Base-by-base conservation (phyloP, 2,888 invertebrate species). In the Epistrophe grossulariae region DNA sequence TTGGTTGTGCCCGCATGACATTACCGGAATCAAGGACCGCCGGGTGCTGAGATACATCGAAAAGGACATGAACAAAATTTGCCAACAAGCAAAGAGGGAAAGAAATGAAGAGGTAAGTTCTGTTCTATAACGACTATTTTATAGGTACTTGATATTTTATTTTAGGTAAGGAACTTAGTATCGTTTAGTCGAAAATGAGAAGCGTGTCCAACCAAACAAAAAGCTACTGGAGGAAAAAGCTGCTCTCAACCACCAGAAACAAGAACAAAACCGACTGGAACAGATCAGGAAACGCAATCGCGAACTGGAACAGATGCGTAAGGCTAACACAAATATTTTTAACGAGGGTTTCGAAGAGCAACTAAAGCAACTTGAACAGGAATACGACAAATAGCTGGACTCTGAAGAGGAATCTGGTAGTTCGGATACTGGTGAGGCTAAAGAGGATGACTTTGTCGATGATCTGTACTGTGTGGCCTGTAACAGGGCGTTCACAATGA, bases 171-270 rank as follows among this genome's bases (percentile, higher is more conserved):
- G 88, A 97, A 97, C 90, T 94, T 99, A 57, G 98, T 98, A 0
- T 96, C 96, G 66, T 99, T 98, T 93, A 97, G 99, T 0, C 95
- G 98, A n/a, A 98, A 99, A 93, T 95, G 98, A 89, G 99, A 98
- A 96, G 91, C 94, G 99, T 78, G 97, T 99, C 0, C 96, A 95
- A 90, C 95, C 95, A 11, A 94, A 96, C 90, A 94, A 95, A 11
- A 95, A 94, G 89, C 90, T 94, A 15, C 92, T 98, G 74, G 97
- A 98, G 90, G 96, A 97, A 90, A 96, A 96, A 89, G 95, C 96
- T 2, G 95, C 95, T 88, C 96, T 97, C 89, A 97, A 98, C 91
- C 94, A 95, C 2, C 93, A 93, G 76, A 96, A 96, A 90, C 94
- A 95, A 17, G 94, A 95, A 91, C 94, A 94, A 91, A 92, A 95